Evolutionary conservation across 2,113 vertebrate species (phyloP).

Genomic region (Ceuthmochares aereus): DNA sequence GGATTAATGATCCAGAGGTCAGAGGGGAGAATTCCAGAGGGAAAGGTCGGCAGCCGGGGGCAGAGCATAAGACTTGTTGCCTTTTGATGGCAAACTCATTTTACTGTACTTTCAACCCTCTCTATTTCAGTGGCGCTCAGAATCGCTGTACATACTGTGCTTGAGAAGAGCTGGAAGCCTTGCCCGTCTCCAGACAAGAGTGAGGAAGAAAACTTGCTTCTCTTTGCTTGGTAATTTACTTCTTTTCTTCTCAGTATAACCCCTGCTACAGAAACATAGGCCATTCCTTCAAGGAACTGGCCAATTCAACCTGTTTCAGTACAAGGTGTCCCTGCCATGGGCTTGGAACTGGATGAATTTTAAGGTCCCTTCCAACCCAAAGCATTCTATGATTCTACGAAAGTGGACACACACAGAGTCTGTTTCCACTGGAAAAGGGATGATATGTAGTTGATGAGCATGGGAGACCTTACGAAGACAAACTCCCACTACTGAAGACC

Average conservation of each 20-base stretch:
- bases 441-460: rapidly evolving
- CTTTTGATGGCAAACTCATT: constrained; percentile 76
- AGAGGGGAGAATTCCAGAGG: constrained; percentile 83
- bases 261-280: rapidly evolving
- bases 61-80: constrained; percentile 78
- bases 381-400: too few relatives aligned
- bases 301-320: neutral
- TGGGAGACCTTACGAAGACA: neutral
- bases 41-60: constrained; percentile 78
- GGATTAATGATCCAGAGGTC: constrained; percentile 84
- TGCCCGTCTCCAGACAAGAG: neutral
- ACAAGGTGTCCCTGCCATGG: too few relatives aligned
- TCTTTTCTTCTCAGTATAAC: neutral
- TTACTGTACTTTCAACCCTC: constrained; percentile 69
- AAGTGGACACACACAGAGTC: neutral
- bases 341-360: too few relatives aligned
- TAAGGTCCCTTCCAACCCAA: too few relatives aligned
- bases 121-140: neutral
- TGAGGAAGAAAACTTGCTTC: neutral
- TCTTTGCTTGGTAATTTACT: neutral
- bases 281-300: neutral
- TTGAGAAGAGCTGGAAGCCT: neutral
- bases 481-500: neutral
- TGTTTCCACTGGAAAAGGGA: neutral
- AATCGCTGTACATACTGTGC: neutral